A percentile compares a stretch with the other conserved stretches of the same genome.
Evolutionary conservation across 64 coral and sea anemone species (phyloP).

Genomic region (Platygyra sinensis): DNA sequence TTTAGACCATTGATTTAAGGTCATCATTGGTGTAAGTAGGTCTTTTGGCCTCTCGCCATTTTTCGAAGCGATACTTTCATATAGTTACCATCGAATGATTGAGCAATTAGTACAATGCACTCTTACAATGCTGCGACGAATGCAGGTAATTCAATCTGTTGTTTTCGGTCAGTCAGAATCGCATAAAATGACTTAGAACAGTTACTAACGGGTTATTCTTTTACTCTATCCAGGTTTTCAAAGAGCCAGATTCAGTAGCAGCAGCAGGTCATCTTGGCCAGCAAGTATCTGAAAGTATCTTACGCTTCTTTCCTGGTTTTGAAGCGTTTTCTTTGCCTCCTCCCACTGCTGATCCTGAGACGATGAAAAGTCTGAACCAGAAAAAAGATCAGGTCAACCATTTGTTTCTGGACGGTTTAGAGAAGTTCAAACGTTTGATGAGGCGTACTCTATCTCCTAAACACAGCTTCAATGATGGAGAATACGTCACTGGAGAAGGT

Average conservation of each 20-base stretch:
- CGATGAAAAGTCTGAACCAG: constrained; percentile 49
- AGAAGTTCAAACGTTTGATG: constrained; percentile 49
- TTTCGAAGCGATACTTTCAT: no score
- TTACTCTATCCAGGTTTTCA: constrained; percentile 28
- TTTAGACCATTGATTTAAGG: no score
- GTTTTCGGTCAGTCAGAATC: no score
- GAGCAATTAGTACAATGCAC: no score
- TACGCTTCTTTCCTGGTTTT: constrained; percentile 71
- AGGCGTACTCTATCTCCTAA: constrained; percentile 46
- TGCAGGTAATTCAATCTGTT: no score
- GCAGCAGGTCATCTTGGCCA: not conserved
- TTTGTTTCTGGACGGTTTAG: constrained; percentile 35
- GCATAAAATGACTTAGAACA: no score
- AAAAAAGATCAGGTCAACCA: constrained; percentile 21
- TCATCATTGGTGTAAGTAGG: no score
- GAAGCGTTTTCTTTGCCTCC: constrained; percentile 66
- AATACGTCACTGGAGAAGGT: constrained; percentile 83
- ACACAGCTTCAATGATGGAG: constrained; percentile 64
- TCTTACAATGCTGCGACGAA: no score
- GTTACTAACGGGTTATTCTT: not conserved
- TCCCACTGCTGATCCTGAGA: constrained; percentile 49
- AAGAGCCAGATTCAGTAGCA: constrained; percentile 15
- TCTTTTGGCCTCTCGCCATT: no score
- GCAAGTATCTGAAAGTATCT: constrained; percentile 60
- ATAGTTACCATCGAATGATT: no score